These are phyloP conservation scores for Brachynemurus nebulosus DNA, from an alignment of 2,888 invertebrate species.

Conservation along the genomic window DNA sequence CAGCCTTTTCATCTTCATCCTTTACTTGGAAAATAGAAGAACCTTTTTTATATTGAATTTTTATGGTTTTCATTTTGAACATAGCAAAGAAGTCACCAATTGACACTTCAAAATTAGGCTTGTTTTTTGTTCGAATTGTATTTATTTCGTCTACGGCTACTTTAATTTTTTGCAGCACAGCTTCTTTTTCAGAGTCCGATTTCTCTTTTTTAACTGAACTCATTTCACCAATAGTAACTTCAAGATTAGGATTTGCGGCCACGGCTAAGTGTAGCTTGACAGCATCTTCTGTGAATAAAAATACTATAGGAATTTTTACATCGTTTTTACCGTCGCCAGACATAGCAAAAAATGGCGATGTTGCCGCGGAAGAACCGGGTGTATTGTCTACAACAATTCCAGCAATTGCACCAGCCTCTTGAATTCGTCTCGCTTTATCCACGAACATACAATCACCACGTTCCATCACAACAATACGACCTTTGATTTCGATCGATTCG, in stretches of 20 bases:
- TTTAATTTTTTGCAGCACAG: slow-evolving; percentile 31
- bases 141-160: slow-evolving; percentile 32
- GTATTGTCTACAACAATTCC: slow-evolving; percentile 80
- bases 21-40: neutral
- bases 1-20: neutral
- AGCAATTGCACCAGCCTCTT: slow-evolving; percentile 68
- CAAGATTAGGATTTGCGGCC: slow-evolving; percentile 37
- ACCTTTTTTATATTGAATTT: slow-evolving; percentile 24
- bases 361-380: slow-evolving; percentile 55
- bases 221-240: slow-evolving; percentile 39
- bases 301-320: slow-evolving; percentile 80
- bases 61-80: slow-evolving; percentile 27
- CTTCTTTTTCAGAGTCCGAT: slow-evolving; percentile 34
- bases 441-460: slow-evolving; percentile 93
- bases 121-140: slow-evolving; percentile 27
- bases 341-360: slow-evolving; percentile 87
- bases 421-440: slow-evolving; percentile 76
- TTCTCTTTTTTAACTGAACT: slow-evolving; percentile 30
- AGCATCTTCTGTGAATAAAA: slow-evolving; percentile 71
- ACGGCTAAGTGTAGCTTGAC: slow-evolving; percentile 47
- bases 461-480: slow-evolving; percentile 71
- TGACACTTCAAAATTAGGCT: slow-evolving; percentile 17
- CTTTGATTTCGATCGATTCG: slow-evolving; percentile 44
- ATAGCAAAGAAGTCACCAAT: slow-evolving; percentile 28
- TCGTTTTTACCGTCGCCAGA: slow-evolving; percentile 84